These are phyloP conservation scores for Araneus ventricosus DNA, from an alignment of 1,140 invertebrate species.

Conservation along the genomic window DNA sequence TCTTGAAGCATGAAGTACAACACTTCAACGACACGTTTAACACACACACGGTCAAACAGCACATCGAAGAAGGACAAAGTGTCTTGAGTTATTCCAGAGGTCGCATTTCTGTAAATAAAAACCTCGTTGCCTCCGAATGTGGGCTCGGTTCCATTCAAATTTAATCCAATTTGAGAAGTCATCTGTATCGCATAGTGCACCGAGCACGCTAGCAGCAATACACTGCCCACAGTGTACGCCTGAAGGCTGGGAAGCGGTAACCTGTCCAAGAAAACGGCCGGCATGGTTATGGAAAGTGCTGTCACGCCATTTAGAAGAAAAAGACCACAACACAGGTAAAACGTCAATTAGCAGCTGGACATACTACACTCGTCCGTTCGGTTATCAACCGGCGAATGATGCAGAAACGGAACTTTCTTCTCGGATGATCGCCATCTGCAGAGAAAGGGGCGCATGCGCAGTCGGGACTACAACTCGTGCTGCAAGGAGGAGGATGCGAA, in stretches of 20 bases:
- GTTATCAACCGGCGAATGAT: slow-evolving; percentile 61
- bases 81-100: slow-evolving; percentile 42
- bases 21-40: slow-evolving; percentile 82
- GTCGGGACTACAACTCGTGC: slow-evolving; percentile 24
- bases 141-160: slow-evolving; percentile 82
- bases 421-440: slow-evolving; percentile 65
- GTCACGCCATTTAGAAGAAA: slow-evolving; percentile 56
- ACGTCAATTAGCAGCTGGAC: background rate
- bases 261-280: slow-evolving; percentile 88
- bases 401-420: slow-evolving; percentile 56
- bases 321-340: background rate
- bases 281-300: slow-evolving; percentile 82
- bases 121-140: slow-evolving; percentile 45
- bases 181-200: slow-evolving; percentile 89
- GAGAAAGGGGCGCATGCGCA: slow-evolving; percentile 37
- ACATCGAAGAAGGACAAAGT: slow-evolving; percentile 57
- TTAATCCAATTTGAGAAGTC: slow-evolving; percentile 82
- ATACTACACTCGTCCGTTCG: background rate
- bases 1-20: slow-evolving; percentile 89
- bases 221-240: slow-evolving; percentile 88
- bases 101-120: slow-evolving; percentile 43
- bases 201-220: slow-evolving; percentile 86
- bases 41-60: slow-evolving; percentile 61
- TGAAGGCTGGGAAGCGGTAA: slow-evolving; percentile 90
- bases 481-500: slow-evolving; percentile 24